Conservation (phyloP, 2,888 invertebrate species). For the Drosophila borborema region DNA sequence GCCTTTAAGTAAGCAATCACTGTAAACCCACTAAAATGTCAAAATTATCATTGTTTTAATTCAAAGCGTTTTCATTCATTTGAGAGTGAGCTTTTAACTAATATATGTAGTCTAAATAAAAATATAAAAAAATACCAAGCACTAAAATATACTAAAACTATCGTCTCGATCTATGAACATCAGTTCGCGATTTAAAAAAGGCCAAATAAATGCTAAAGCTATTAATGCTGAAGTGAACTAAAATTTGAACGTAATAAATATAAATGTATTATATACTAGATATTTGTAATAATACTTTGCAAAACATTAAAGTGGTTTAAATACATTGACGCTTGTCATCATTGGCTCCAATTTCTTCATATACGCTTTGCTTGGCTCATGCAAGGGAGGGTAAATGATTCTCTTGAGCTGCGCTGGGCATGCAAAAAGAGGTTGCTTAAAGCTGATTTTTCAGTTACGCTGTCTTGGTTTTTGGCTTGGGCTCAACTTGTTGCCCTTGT, state of each 20-base stretch:
- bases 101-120: neutral
- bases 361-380: neutral
- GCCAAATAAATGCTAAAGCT: neutral
- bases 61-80: neutral
- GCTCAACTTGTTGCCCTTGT: constrained; percentile 67
- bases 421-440: constrained; percentile 49
- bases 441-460: constrained; percentile 34
- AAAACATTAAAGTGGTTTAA: neutral
- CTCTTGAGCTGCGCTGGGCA: constrained; percentile 5
- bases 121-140: neutral
- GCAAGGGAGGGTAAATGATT: neutral
- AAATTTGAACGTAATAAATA: neutral
- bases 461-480: constrained; percentile 22
- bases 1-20: neutral
- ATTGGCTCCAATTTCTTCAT: neutral
- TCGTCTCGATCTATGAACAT: neutral
- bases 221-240: neutral
- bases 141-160: neutral
- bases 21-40: neutral
- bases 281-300: neutral
- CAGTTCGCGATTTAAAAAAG: too few relatives aligned
- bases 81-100: neutral
- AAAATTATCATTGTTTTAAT: neutral
- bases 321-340: neutral
- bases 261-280: too few relatives aligned